phyloP scores from a whole-genome alignment of 2,797 vertebrate species.

The Anguilla megastoma region DNA sequence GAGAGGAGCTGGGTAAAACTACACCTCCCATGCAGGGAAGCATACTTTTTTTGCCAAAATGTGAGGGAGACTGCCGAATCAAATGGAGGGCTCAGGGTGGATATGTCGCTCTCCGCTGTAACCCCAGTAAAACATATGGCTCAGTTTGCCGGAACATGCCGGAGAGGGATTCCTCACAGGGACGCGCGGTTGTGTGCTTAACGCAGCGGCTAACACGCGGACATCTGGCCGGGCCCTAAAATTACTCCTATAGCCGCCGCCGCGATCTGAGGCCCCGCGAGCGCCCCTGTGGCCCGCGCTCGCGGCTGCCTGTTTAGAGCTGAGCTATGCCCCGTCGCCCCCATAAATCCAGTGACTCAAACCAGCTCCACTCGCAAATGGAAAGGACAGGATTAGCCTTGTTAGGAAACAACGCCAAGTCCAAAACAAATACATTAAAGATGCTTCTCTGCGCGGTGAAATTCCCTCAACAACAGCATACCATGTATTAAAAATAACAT shows the following conservation, averaged over 20 bases:
- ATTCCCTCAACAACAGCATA: not conserved
- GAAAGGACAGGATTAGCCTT: not conserved
- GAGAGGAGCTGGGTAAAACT: not conserved
- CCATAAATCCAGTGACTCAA: not conserved
- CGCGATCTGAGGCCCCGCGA: slow-evolving; percentile 55
- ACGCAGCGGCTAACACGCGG: slow-evolving; percentile 67
- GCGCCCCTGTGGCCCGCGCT: slow-evolving; percentile 10
- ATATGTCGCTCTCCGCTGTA: slow-evolving; percentile 21
- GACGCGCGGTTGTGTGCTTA: slow-evolving; percentile 57
- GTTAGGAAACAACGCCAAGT: not conserved
- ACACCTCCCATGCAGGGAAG: not conserved
- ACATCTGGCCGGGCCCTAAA: slow-evolving; percentile 73
- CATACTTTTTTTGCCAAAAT: not conserved
- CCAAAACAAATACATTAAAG: not conserved
- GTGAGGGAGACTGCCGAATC: not conserved
- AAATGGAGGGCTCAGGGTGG: slow-evolving; percentile 12
- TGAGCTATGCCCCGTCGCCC: not conserved
- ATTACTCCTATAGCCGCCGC: slow-evolving; percentile 53
- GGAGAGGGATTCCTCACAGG: slow-evolving; percentile 54
- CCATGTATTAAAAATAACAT: not conserved
- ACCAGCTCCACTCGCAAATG: not conserved
- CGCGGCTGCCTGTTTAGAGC: not conserved
- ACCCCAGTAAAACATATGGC: slow-evolving; percentile 57
- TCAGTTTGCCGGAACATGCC: slow-evolving; percentile 40
- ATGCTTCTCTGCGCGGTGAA: not conserved